Conservation (phyloP, 2,797 vertebrate species). For the Echeneis naucrates region DNA sequence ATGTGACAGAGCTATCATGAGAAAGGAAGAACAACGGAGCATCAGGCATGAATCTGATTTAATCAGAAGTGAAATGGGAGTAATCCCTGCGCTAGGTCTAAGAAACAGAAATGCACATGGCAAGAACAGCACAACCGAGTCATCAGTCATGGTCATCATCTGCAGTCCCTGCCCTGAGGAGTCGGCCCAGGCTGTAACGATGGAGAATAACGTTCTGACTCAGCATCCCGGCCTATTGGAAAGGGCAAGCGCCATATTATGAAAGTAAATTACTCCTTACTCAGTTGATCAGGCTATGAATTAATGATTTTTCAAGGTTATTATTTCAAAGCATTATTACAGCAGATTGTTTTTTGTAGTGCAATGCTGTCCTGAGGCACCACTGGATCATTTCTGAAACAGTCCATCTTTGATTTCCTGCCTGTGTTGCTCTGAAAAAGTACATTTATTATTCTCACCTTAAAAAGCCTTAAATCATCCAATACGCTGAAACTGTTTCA, state of each 20-base stretch:
- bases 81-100: conserved; percentile 52
- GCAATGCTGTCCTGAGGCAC: conserved; percentile 54
- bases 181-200: conserved; percentile 48
- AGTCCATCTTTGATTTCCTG: conserved; percentile 29
- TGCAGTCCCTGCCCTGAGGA: conserved; percentile 53
- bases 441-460: conserved; percentile 1
- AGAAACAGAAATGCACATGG: conserved; percentile 59
- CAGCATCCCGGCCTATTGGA: conserved; percentile 64
- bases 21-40: conserved; percentile 54
- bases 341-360: conserved; percentile 55
- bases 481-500: not conserved
- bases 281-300: conserved; percentile 65
- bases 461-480: conserved; percentile 10
- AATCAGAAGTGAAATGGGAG: conserved; percentile 67
- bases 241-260: conserved; percentile 75
- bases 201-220: conserved; percentile 59
- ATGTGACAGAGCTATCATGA: conserved; percentile 68
- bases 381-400: conserved; percentile 33
- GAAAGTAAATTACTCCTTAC: conserved; percentile 64
- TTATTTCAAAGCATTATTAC: conserved; percentile 47
- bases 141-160: conserved; percentile 66
- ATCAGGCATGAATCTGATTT: conserved; percentile 66
- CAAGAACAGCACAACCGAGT: conserved; percentile 61
- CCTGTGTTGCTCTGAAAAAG: conserved; percentile 15
- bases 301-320: conserved; percentile 65